These are phyloP conservation scores for Oryzias curvinotus DNA, from an alignment of 2,113 vertebrate genomes.

Conservation along the genomic window DNA sequence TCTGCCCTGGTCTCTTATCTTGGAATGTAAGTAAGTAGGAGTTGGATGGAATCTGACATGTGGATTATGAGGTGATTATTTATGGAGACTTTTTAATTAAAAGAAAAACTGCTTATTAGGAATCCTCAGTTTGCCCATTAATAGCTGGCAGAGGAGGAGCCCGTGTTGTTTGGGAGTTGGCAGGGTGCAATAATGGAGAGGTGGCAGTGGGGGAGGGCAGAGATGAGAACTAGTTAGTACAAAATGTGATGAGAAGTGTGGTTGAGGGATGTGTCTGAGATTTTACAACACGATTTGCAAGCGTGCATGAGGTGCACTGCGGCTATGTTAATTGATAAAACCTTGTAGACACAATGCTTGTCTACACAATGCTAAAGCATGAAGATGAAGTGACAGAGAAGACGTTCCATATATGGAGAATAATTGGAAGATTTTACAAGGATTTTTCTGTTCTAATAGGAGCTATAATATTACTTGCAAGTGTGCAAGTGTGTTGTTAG, in stretches of 20 bases:
- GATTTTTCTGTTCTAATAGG: no score
- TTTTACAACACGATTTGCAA: slow-evolving; percentile 21
- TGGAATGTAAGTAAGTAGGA: slow-evolving; percentile 67
- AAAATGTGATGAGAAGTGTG: slow-evolving; percentile 19
- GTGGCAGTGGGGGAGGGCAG: slow-evolving; percentile 12
- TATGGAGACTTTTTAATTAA: slow-evolving; percentile 82
- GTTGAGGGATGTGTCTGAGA: slow-evolving; percentile 6
- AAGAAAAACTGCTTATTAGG: slow-evolving; percentile 82
- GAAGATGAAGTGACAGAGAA: no score
- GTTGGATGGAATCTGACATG: slow-evolving; percentile 77
- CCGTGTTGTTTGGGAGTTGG: slow-evolving; percentile 69
- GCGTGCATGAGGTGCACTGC: not conserved
- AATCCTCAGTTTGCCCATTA: slow-evolving; percentile 78
- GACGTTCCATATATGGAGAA: no score
- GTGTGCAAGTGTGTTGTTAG: no score
- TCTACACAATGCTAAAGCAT: no score
- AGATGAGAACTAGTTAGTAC: slow-evolving; percentile 18
- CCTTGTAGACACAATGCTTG: not conserved
- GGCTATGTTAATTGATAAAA: not conserved
- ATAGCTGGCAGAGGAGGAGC: slow-evolving; percentile 68
- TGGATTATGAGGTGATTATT: slow-evolving; percentile 82
- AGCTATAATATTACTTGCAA: no score
- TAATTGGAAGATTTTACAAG: no score
- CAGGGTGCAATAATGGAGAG: slow-evolving; percentile 73
- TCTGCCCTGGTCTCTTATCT: slow-evolving; percentile 47